Evolutionary conservation across 2,888 invertebrate species (phyloP), one percentile per base, ranked within the genome.

Genomic region (Pristionchus maxplancki): DNA sequence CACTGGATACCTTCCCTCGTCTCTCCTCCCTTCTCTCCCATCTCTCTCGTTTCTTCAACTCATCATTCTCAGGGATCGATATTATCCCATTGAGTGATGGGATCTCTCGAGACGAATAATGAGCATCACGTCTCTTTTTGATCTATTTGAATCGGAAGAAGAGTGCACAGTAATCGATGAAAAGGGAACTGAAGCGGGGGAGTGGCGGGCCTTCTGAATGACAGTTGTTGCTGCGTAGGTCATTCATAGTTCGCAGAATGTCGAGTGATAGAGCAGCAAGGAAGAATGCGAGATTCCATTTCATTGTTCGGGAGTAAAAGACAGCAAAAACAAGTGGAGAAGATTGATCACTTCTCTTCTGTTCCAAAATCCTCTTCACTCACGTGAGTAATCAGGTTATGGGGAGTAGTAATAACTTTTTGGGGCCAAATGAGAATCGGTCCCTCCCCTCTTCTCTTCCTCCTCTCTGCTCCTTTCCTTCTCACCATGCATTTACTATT

Each of bases 251-350:
- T 71, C 78, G 44, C n/a, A 40, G 40, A 78, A 78, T 78, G 40
- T 28, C 4, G 78, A 28, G 78, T 5, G 20, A 17, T 11, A 74
- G 40, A 31, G 24, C 44, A 28, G 44, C 17, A 17, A 71, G 71
- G n/a, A n/a, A 74, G 13, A 44, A 40, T 44, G 78, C 4, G 44
- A 78, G 71, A 48, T 48, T 78, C 78, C 17, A 78, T 48, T 78
- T 78, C 71, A 71, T 20, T 71, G 71, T 71, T 71, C 71, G 5
- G 15, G 20, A 64, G 71, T 78, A n/a, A 40, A 67, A 44, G 44
- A 78, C 44, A 78, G 44, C 48, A 78, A 78, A 78, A 78, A 78
- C 78, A 78, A 71, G 78, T n/a, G 34, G 78, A 48, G 78, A 78
- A 78, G 78, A 78, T 78, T 44, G 78, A 78, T 78, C 20, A 44